Evolutionary conservation across 2,113 vertebrate species (phyloP).

Genomic region (Lepisosteus oculatus): DNA sequence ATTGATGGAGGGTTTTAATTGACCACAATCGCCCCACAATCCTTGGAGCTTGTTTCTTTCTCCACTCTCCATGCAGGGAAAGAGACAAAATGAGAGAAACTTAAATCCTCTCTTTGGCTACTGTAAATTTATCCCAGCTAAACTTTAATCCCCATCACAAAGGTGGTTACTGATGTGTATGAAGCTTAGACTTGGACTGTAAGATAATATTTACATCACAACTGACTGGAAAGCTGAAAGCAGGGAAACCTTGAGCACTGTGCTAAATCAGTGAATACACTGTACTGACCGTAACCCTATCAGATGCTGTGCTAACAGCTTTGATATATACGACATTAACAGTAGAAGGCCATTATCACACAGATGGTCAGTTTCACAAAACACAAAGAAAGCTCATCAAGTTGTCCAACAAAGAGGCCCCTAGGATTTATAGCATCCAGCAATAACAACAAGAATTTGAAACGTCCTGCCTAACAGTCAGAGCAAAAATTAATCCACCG

Average conservation of each 20-base stretch:
- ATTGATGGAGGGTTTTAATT: slow-evolving; percentile 17
- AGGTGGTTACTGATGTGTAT: slow-evolving; percentile 55
- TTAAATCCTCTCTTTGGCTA: slow-evolving; percentile 31
- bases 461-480: slow-evolving; percentile 1
- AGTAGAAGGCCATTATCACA: background rate
- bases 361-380: slow-evolving; percentile 14
- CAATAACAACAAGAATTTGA: slow-evolving; percentile 20
- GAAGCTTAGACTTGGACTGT: slow-evolving; percentile 40
- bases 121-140: slow-evolving; percentile 40
- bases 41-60: slow-evolving; percentile 13
- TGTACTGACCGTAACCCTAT: slow-evolving; percentile 43
- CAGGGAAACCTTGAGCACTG: slow-evolving; percentile 39
- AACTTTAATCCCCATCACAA: slow-evolving; percentile 62
- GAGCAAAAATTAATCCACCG: slow-evolving; percentile 9
- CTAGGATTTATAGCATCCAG: slow-evolving; percentile 29
- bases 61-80: background rate
- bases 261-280: slow-evolving; percentile 43
- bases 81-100: slow-evolving; percentile 22
- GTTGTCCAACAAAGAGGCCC: slow-evolving; percentile 31
- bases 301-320: slow-evolving; percentile 8
- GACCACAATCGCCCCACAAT: slow-evolving; percentile 28
- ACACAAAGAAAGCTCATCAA: slow-evolving; percentile 35
- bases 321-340: slow-evolving; percentile 2
- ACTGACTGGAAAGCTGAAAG: slow-evolving; percentile 35
- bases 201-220: slow-evolving; percentile 66